phyloP scores from a whole-genome alignment of 2,113 vertebrate genomes.

The Atlantisia rogersi region DNA sequence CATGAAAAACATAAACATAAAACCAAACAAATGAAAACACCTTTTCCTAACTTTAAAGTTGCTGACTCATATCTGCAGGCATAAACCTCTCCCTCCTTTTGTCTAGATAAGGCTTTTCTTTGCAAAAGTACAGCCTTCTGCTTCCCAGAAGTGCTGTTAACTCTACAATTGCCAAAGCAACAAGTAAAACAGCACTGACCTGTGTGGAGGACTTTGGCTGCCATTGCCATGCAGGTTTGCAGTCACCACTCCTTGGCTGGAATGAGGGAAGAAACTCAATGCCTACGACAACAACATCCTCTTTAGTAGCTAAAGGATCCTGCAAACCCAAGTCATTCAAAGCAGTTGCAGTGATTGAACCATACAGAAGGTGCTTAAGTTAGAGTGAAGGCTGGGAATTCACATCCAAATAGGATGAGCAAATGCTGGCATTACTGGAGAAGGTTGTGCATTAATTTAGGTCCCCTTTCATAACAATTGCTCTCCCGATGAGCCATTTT shows the following conservation, averaged over 20 bases:
- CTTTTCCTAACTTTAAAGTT: neutral
- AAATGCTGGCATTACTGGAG: neutral
- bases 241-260: neutral
- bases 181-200: neutral
- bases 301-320: neutral
- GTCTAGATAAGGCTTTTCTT: neutral
- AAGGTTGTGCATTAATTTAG: neutral
- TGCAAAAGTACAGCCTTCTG: neutral
- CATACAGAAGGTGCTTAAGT: neutral
- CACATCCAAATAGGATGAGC: rapidly evolving
- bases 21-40: neutral
- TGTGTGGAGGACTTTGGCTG: neutral
- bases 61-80: conserved; percentile 43
- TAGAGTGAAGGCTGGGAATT: neutral
- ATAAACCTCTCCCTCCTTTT: neutral
- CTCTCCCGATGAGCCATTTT: neutral
- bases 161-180: neutral
- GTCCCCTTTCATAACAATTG: neutral
- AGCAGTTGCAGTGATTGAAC: neutral
- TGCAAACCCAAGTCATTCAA: neutral
- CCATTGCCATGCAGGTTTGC: neutral
- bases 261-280: neutral
- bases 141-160: neutral
- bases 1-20: neutral
- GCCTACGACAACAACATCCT: neutral